Evolutionary conservation across 2,797 vertebrate species (phyloP).

Genomic region (Darevskia mixta): DNA sequence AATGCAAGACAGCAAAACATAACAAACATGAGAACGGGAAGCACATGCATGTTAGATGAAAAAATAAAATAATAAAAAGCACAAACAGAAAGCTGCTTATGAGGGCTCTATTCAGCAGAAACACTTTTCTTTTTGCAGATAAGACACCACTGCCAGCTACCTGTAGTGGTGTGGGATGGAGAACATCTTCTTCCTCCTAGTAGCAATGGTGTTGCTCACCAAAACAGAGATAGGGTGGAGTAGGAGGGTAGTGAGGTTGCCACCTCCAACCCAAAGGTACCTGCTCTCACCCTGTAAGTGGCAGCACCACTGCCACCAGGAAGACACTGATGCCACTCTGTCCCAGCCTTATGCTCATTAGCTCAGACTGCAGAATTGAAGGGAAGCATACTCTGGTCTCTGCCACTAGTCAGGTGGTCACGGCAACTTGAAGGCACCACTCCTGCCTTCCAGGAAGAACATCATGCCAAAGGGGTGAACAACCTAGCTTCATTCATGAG

Average conservation of each 20-base stretch:
- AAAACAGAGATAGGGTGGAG: no score
- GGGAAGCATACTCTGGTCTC: background rate
- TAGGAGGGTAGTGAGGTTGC: no score
- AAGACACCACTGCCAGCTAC: background rate
- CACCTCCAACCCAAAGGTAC: no score
- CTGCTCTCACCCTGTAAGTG: no score
- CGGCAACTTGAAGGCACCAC: background rate
- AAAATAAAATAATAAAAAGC: constrained; percentile 75
- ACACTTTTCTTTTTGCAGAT: constrained; percentile 43
- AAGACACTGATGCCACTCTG: no score
- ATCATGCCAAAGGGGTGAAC: background rate
- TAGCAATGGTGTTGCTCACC: no score
- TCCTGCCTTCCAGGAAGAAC: background rate
- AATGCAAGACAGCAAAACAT: constrained; percentile 89
- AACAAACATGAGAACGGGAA: constrained; percentile 86
- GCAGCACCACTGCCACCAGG: no score
- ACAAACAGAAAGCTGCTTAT: constrained; percentile 80
- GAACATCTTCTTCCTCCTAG: no score
- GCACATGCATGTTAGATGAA: constrained; percentile 96
- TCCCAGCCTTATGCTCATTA: background rate
- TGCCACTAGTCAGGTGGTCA: background rate
- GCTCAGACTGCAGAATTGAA: background rate
- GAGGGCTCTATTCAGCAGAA: constrained; percentile 86
- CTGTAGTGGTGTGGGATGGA: no score
- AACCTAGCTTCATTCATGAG: background rate